Percentiles rank a stretch among this genome's conserved stretches.
Conservation (phyloP, 2,113 vertebrate species). For the Gymnarchus niloticus region DNA sequence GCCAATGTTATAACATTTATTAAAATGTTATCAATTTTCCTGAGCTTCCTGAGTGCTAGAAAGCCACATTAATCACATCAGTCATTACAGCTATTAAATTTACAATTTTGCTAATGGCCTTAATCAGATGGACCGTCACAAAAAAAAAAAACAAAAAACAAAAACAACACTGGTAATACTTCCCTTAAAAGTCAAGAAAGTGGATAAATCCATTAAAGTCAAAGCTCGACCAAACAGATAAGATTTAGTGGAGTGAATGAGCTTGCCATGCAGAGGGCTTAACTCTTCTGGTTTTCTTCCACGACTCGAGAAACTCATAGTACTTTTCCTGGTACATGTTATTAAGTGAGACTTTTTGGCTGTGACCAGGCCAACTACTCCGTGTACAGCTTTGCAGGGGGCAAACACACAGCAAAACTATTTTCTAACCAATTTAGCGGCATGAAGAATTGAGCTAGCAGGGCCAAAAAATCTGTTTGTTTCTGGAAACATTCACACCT, state of each 20-base stretch:
- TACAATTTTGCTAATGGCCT: not conserved
- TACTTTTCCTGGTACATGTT: not conserved
- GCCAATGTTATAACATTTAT: too few species aligned
- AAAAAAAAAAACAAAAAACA: not conserved
- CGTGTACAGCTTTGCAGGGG: not conserved
- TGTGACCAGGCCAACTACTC: not conserved
- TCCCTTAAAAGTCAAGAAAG: not conserved
- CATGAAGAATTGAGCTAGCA: not conserved
- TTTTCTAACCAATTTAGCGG: not conserved
- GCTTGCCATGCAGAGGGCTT: not conserved
- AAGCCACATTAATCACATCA: too few species aligned
- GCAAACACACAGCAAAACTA: not conserved
- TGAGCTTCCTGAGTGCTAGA: too few species aligned
- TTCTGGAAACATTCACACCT: not conserved
- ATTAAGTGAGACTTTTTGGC: too few species aligned
- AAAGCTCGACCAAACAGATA: not conserved
- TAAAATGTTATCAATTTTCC: too few species aligned
- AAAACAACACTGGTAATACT: too few species aligned
- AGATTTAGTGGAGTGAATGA: not conserved
- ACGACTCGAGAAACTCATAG: not conserved
- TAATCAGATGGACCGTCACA: not conserved
- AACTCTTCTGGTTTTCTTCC: not conserved
- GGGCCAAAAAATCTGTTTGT: not conserved
- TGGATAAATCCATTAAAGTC: not conserved
- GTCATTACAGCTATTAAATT: not conserved